Conservation (phyloP, 2,797 vertebrate species). For the Varecia variegata region DNA sequence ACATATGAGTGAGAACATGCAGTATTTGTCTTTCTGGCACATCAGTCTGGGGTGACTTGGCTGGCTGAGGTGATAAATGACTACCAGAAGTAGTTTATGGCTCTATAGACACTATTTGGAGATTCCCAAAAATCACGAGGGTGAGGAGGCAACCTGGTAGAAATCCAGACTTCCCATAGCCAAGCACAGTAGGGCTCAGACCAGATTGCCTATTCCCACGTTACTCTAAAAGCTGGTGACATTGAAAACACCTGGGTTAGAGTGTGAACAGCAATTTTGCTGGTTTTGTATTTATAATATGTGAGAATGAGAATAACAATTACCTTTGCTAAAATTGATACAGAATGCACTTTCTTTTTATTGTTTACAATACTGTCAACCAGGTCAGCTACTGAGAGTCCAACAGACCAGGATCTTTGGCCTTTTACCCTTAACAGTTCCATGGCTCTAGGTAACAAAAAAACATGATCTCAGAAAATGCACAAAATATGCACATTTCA, state of each 20-base stretch:
- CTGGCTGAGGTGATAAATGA: neutral
- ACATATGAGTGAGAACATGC: neutral
- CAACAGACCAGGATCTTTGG: constrained; percentile 95
- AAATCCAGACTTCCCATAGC: neutral
- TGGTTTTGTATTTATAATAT: constrained; percentile 3
- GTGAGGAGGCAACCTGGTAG: neutral
- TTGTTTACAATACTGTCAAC: constrained; percentile 91
- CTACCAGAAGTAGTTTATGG: neutral
- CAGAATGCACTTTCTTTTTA: constrained; percentile 92
- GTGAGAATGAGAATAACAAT: constrained; percentile 59
- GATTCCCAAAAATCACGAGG: neutral
- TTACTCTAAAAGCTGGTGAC: neutral
- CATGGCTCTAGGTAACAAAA: constrained; percentile 87
- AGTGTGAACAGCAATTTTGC: neutral
- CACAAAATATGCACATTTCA: constrained; percentile 47
- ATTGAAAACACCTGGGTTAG: neutral
- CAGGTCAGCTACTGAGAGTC: constrained; percentile 94
- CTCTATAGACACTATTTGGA: neutral
- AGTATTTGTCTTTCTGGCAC: neutral
- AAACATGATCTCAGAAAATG: constrained; percentile 19
- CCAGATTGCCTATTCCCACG: neutral
- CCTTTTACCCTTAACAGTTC: constrained; percentile 92
- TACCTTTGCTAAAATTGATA: constrained; percentile 95
- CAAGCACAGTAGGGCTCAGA: neutral
- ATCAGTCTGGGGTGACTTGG: neutral